Evolutionary conservation across 23 tunicate species (phyloP), one percentile per base, ranked within the genome.

Genomic region (Halocynthia roretzi): DNA sequence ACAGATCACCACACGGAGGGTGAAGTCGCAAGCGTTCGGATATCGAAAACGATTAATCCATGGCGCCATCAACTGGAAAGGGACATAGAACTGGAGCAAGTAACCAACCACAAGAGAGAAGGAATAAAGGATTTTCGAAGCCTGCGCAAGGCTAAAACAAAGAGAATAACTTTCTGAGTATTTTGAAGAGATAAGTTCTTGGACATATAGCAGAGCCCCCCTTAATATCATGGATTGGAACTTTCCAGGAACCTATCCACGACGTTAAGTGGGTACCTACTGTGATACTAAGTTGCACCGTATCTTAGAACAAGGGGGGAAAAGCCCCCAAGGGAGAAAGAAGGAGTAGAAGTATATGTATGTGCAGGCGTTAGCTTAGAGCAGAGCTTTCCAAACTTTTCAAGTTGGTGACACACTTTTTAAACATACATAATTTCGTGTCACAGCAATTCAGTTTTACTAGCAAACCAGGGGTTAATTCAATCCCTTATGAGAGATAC

Each of bases 21-120:
- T 10, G 12, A 48, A 20, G 56, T 74, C 78, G 78, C 18, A 8
- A 22, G 6, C 49, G 20, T 10, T 12, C 7, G 62, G 82, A 48
- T 68, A 14, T 12, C 77, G 65, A 15, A 51, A 52, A 8, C 50
- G 54, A 53, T 48, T 10, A 44, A 77, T 67, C 84, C 84, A 74
- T 5, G 88, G 81, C 51, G 21, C 79, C n/a, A 84, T 22, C 14
- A 88, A 51, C 54, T 80, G 83, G 68, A 88, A 79, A 0, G 98
- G 94, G 52, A 93, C 98, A 80, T 93, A 93, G 82, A 93, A 93
- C 66, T 93, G 98, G 7, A 93, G 68, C 10, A 85, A 81, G 57
- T 61, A 93, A 6, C 85, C 74, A 69, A 87, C 75, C 20, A 83
- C 71, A 63, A 93, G 80, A 70, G 81, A 88, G 62, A 83, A 68